Evolutionary conservation across 1,140 invertebrate genomes (phyloP).

Genomic region (Papilio helenus): DNA sequence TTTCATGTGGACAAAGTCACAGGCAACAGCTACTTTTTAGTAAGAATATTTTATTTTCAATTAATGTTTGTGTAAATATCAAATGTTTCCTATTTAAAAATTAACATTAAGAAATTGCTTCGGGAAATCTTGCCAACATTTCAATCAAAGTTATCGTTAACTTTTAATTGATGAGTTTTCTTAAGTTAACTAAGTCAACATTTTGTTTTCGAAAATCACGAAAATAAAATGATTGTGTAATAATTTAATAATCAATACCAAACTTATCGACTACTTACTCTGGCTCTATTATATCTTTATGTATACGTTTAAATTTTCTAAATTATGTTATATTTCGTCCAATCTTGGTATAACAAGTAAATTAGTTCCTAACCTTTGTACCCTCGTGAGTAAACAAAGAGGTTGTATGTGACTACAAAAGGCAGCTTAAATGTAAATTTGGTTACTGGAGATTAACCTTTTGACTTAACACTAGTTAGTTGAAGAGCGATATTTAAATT

Average conservation of each 20-base stretch:
- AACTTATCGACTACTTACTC: background rate
- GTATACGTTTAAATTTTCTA: background rate
- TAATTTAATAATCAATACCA: background rate
- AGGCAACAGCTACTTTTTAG: too few relatives aligned
- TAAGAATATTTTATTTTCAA: background rate
- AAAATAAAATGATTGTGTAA: background rate
- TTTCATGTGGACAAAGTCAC: too few relatives aligned
- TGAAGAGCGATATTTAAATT: background rate
- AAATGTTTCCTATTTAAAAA: background rate
- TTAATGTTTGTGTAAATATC: background rate
- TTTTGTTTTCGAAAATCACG: background rate
- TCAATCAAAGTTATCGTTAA: slow-evolving; percentile 5
- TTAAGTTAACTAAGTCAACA: background rate
- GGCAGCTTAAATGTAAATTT: background rate
- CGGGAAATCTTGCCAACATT: background rate
- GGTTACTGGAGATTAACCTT: slow-evolving; percentile 4
- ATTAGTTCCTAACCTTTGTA: slow-evolving; percentile 8
- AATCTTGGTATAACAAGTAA: background rate
- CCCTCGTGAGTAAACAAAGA: slow-evolving; percentile 4
- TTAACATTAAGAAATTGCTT: slow-evolving; percentile 11
- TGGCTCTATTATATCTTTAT: background rate
- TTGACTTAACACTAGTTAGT: background rate
- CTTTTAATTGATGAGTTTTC: slow-evolving; percentile 12
- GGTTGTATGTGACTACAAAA: slow-evolving; percentile 8
- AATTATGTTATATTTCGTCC: background rate